These are phyloP conservation scores for Cryptus viduatorius DNA, from an alignment of 2,888 invertebrate genomes.

Conservation along the genomic window DNA sequence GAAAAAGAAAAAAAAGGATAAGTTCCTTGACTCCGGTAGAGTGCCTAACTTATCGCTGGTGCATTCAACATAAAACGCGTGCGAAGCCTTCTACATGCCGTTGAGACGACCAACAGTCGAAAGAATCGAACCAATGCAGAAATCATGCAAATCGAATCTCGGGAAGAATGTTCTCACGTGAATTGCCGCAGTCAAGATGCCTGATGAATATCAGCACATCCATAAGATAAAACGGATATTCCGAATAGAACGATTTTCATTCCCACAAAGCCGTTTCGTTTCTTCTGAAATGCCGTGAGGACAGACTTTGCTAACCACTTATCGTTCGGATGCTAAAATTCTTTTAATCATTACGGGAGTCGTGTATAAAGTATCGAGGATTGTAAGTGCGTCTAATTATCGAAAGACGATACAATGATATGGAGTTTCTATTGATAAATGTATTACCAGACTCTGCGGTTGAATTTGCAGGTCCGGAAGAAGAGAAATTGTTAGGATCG, in stretches of 20 bases:
- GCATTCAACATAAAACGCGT: neutral
- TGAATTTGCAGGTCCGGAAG: conserved; percentile 90
- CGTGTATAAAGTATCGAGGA: no score
- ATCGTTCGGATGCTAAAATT: no score
- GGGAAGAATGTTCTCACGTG: no score
- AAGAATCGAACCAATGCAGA: neutral
- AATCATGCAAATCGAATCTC: conserved; percentile 14
- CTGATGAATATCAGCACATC: neutral
- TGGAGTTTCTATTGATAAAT: neutral
- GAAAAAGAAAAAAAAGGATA: neutral
- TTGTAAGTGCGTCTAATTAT: neutral
- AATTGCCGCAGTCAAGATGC: neutral
- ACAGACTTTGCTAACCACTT: no score
- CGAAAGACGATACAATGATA: neutral
- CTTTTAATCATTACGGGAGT: no score
- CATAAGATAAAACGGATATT: neutral
- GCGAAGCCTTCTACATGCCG: neutral
- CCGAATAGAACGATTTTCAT: neutral
- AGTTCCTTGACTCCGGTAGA: conserved; percentile 16
- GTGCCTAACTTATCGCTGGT: conserved; percentile 38
- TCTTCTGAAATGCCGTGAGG: no score
- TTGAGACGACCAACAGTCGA: neutral
- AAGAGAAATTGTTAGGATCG: conserved; percentile 95
- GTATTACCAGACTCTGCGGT: conserved; percentile 5
- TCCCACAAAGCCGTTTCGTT: no score